These are phyloP conservation scores for Pachymerium ferrugineum DNA, from an alignment of 2,888 invertebrate genomes.

Conservation along the genomic window DNA sequence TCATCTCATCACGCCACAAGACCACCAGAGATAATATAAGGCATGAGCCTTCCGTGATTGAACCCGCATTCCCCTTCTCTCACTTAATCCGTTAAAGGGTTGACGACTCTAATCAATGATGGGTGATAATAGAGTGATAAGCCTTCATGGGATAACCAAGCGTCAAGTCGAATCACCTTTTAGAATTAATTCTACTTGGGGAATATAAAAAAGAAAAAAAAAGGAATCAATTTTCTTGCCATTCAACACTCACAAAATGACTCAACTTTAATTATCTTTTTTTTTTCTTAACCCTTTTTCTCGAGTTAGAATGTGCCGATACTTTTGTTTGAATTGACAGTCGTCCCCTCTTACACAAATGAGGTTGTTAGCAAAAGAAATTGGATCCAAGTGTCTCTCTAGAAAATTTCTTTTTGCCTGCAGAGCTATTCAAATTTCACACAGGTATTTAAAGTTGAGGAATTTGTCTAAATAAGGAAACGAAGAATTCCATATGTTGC, in stretches of 20 bases:
- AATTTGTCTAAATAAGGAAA: constrained; percentile 16
- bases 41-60: constrained; percentile 7
- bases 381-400: constrained; percentile 27
- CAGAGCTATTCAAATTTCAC: not conserved
- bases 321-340: constrained; percentile 10
- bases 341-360: not conserved
- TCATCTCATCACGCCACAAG: constrained; percentile 21
- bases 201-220: not conserved
- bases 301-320: not conserved
- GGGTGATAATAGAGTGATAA: constrained; percentile 24
- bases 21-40: constrained; percentile 9
- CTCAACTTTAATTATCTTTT: not conserved
- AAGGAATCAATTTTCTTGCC: not conserved
- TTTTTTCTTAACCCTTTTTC: not conserved
- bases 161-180: not conserved
- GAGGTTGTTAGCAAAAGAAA: constrained; percentile 17
- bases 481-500: not conserved
- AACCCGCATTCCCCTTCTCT: constrained; percentile 20
- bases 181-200: not conserved
- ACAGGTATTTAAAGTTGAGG: not conserved
- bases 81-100: constrained; percentile 16
- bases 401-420: not conserved
- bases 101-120: constrained; percentile 24
- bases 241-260: too few relatives aligned
- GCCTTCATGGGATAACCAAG: not conserved